Evolutionary conservation across 2,797 vertebrate species (phyloP), one percentile per base, ranked within the genome.

Genomic region (Coracias cyanogaster): DNA sequence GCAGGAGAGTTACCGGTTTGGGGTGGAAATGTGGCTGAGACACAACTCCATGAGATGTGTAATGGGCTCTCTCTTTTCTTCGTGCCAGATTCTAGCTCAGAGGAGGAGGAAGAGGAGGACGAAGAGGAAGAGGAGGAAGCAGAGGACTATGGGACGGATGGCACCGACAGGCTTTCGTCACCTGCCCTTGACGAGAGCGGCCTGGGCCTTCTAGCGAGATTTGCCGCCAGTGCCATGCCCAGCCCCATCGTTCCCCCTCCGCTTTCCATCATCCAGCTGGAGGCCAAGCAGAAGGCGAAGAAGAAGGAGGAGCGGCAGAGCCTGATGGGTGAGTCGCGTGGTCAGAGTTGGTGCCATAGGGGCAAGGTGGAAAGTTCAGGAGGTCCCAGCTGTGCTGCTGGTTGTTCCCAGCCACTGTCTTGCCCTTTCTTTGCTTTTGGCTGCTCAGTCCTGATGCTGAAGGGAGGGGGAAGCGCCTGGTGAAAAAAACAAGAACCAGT

Each of bases 281-380:
- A 99, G 95, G 98, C 98, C 82, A 99, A 99, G 96, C 98, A 99
- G 97, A 99, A 99, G 76, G 99, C 99, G 0, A 98, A 98, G 90
- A 99, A 99, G 97, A 99, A 98, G 93, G 98, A 99, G 97, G 99
- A 99, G 86, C 97, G 99, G 80, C 99, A 99, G 96, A 99, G 98
- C 95, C 97, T 99, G 96, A 98, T 99, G 97, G 99, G 99, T 99
- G 97, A 98, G 98, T 95, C 20, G 33, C 0, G 0, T 4, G 35
- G 7, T 3, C 25, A 17, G 22, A 46, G 12, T 20, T 54, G 51
- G 16, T 25, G 41, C 28, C 21, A 3, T 25, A 51, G n/a, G 57
- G 54, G 6, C 62, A 70, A 43, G 55, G 41, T 35, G 35, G 29
- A 69, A 73, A 29, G 48, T 57, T 79, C 3, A 7, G 29, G 49